Base-by-base conservation (phyloP, 2,888 invertebrate species). In the Caenorhabditis imperialis region DNA sequence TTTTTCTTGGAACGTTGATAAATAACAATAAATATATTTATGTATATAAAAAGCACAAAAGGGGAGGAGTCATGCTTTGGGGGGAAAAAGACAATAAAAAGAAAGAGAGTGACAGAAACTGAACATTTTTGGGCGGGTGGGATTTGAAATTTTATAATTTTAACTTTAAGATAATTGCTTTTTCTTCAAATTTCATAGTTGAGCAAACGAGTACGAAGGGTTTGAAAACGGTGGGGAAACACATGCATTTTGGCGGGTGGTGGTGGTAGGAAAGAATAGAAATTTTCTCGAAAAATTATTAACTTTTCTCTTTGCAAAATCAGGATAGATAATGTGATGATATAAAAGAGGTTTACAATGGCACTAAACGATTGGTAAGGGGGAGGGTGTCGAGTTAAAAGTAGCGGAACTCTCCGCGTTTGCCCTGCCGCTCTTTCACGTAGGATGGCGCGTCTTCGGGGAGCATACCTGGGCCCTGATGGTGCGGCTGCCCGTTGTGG, bases 391-490 rank as follows among this genome's bases (percentile, higher is more conserved):
- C n/a, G n/a, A 7, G 10, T 30, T 30, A 88, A 72, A 88, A 88
- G 77, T 88, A 88, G 55, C 88, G 82, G 81, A 88, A 88, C 72
- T 87, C 88, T 67, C 88, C 88, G 48, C 86, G 83, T 73, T 80
- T 84, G 37, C 88, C 88, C 65, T 84, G 85, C 12, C 87, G 81
- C 55, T 86, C 81, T 77, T 85, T 87, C 57, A 87, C 84, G 74
- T 86, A 87, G 20, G 87, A 82, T 16, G 87, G 87, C 38, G 87
- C 85, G 69, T 86, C 86, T 55, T 85, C 85, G 35, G 82, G 81
- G 54, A 85, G 77, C 73, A 82, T 81, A 83, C 84, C 82, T 84
- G 77, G 79, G 54, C 55, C 60, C 42, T 61, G 74, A n/a, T 67
- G 74, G 25, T 58, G 62, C 12, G 14, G 63, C 20, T 58, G 47